A percentile compares a stretch with the other conserved stretches of the same genome.
Evolutionary conservation across 2,797 vertebrate genomes (phyloP).

Genomic region (Arremon brunneinucha): DNA sequence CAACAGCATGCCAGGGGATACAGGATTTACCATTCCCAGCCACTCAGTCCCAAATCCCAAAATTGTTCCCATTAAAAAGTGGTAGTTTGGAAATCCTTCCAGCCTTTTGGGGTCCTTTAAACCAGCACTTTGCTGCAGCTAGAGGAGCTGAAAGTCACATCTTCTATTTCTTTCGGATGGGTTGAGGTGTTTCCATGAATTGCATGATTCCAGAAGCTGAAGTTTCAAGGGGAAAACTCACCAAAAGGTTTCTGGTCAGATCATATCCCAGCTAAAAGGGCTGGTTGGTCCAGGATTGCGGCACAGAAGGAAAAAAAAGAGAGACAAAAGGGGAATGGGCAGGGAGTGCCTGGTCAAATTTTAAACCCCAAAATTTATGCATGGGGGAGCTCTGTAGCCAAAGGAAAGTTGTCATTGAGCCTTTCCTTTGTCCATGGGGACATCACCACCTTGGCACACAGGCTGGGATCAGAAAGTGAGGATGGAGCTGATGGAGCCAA

Average conservation of each 20-base stretch:
- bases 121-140: neutral
- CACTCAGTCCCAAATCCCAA: neutral
- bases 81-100: neutral
- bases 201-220: neutral
- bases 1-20: accelerated
- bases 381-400: neutral
- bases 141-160: neutral
- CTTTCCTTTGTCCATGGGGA: neutral
- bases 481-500: neutral
- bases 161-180: neutral
- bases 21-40: neutral
- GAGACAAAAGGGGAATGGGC: neutral
- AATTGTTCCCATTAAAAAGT: neutral
- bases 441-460: neutral
- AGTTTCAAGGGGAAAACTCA: neutral
- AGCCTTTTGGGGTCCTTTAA: neutral
- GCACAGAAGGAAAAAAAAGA: neutral
- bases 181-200: neutral
- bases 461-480: neutral
- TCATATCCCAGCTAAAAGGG: neutral
- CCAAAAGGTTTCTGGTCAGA: neutral
- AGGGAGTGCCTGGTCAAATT: neutral
- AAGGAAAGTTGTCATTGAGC: neutral
- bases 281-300: neutral
- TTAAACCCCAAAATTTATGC: neutral